Evolutionary conservation across 2,113 vertebrate species (phyloP).

Genomic region (Burhinus oedicnemus): DNA sequence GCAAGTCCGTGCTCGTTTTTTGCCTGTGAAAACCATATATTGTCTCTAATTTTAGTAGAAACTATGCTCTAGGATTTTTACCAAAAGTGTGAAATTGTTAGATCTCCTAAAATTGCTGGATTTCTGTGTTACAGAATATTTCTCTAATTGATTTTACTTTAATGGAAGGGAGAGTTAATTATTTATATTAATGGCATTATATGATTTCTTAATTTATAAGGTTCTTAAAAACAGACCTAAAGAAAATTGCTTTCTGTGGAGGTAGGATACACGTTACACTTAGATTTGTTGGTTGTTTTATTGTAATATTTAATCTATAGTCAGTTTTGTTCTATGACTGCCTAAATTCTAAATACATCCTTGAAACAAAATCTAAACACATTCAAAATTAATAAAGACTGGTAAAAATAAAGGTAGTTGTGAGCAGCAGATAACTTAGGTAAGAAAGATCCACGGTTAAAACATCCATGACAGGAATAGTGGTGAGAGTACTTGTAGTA

Average conservation of each 20-base stretch:
- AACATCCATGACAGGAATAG: background rate
- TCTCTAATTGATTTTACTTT: background rate
- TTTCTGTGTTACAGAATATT: background rate
- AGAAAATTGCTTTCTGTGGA: background rate
- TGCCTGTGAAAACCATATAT: background rate
- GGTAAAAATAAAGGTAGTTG: background rate
- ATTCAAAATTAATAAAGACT: background rate
- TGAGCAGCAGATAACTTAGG: background rate
- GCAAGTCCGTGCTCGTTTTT: background rate
- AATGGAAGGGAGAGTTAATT: background rate
- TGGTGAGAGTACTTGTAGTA: background rate
- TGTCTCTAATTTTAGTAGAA: background rate
- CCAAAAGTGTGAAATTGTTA: background rate
- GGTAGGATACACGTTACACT: background rate
- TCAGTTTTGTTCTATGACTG: background rate
- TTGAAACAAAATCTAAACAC: background rate
- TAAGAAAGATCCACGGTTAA: background rate
- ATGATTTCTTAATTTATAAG: background rate
- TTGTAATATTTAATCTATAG: background rate
- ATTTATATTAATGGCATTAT: background rate
- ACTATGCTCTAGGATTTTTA: background rate
- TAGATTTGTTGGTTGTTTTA: background rate
- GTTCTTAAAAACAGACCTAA: background rate
- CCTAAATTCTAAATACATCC: background rate
- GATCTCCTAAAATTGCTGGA: background rate